Evolutionary conservation across 2,113 vertebrate genomes (phyloP), one percentile per base, ranked within the genome.

Genomic region (Mohoua ochrocephala): DNA sequence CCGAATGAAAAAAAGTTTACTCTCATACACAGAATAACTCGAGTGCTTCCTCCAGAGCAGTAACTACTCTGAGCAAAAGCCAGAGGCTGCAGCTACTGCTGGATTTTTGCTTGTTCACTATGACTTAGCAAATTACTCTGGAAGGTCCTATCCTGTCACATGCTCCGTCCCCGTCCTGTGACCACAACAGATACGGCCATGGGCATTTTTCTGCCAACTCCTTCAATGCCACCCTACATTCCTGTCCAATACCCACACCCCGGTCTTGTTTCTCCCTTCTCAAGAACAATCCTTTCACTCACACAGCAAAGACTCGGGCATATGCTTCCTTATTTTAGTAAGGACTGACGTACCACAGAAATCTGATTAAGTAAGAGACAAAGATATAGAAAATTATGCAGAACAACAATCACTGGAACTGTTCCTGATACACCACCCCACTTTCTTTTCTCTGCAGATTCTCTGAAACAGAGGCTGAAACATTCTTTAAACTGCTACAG

Each of bases 51-150:
- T 93, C 92, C 52, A 45, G 26, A 91, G 88, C 60, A 39, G 44
- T 20, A 94, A 96, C 87, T 74, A 30, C 26, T 3, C 56, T 18
- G 83, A 81, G 69, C 47, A 81, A 49, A 86, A 90, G 90, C 90
- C 96, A 88, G 79, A 49, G 68, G 47, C 90, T 91, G 86, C 86
- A 89, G 80, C 68, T 39, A 41, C 81, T 70, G 69, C 77, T 63
- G 81, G 33, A 35, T 74, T 95, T 95, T n/a, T 37, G 94, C 95
- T 92, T 78, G 89, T 20, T 97, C 96, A 97, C 95, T 54, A n/a
- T 96, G 96, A 97, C 95, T 91, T 88, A 77, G 95, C 95, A 96
- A 74, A 90, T 94, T 77, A 28, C 71, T 87, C 74, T 10, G 31
- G 71, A 90, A 96, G 50, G 74, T 76, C 54, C 75, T n/a, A 9